Base-by-base conservation (phyloP, 2,113 vertebrate genomes). In the Isichthys henryi region DNA sequence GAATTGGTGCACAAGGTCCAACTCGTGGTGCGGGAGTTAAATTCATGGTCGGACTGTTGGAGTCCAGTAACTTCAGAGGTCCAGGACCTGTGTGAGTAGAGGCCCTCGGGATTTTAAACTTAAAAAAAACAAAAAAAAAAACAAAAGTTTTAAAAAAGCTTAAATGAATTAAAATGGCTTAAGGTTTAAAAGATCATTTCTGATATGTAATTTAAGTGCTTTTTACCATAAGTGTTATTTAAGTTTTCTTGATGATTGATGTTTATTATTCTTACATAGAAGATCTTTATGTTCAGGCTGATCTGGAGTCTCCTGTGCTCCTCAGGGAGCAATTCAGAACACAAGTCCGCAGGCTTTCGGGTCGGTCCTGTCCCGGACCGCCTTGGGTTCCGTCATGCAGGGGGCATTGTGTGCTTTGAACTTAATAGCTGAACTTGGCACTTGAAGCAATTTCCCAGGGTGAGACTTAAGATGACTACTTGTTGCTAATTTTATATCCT, bases 141-240 rank as follows among this genome's bases (percentile, higher is more conserved):
- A 89, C n/a, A 83, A 66, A 66, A 27, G 23, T 58, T 46, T 82
- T 88, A 91, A 88, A 89, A 87, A 50, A 88, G 91, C 50, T 50
- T 43, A 56, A 87, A 56, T 39, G 39, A 23, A 43, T n/a, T 46
- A 50, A 86, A 87, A 53, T 19, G 43, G 27, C 46, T 93, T n/a
- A n/a, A 70, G 82, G 88, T 87, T 88, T 87, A 83, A 87, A 52
- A 88, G 89, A 90, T 92, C 89, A 86, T 92, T 94, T 95, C 91
- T 66, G 87, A 91, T 91, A 5, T 93, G 92, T 92, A 92, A 93
- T 94, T 94, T 93, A 93, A 94, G 90, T 90, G 92, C 93, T 94
- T 95, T 93, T 92, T 94, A 92, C 93, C 88, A 62, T 90, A 91
- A 92, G 92, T 94, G 94, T 95, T 95, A 93, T 91, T 95, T 92